These are phyloP conservation scores for Brachionus angularis DNA, from an alignment of 1,140 invertebrate species.

Conservation along the genomic window DNA sequence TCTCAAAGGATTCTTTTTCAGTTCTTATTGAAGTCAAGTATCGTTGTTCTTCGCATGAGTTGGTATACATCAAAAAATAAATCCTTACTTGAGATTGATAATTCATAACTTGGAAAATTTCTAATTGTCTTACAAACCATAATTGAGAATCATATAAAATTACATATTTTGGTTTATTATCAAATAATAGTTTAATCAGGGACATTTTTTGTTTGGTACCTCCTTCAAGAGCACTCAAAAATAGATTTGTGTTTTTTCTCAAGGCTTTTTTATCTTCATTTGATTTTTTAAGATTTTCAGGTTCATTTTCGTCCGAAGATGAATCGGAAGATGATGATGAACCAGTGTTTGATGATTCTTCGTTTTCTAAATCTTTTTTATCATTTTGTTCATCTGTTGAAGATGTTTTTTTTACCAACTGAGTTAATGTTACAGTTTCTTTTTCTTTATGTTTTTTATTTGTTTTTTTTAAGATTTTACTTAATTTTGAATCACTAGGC, in stretches of 20 bases:
- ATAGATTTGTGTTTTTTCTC: slow-evolving; percentile 37
- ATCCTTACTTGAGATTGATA: slow-evolving; percentile 65
- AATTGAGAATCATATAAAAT: slow-evolving; percentile 86
- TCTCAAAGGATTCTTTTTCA: slow-evolving; percentile 90
- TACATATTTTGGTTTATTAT: slow-evolving; percentile 68
- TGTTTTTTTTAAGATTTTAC: not conserved
- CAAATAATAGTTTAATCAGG: slow-evolving; percentile 10
- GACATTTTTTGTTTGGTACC: slow-evolving; percentile 42
- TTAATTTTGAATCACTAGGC: slow-evolving; percentile 24
- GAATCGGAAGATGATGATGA: not conserved
- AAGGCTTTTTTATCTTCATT: not conserved
- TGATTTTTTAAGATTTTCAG: not conserved
- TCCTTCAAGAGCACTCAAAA: slow-evolving; percentile 39
- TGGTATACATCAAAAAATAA: slow-evolving; percentile 82
- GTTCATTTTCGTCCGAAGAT: not conserved
- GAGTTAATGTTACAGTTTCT: slow-evolving; percentile 21
- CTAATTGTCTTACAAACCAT: slow-evolving; percentile 77
- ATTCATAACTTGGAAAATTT: slow-evolving; percentile 69
- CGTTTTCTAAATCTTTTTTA: not conserved
- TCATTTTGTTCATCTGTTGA: not conserved
- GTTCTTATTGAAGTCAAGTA: slow-evolving; percentile 80
- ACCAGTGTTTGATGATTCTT: not conserved
- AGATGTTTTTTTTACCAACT: slow-evolving; percentile 28
- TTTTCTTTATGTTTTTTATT: slow-evolving; percentile 30
- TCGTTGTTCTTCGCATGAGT: slow-evolving; percentile 88